Conservation (phyloP, 2,113 vertebrate genomes). For the Mesoclemmys tuberculata region DNA sequence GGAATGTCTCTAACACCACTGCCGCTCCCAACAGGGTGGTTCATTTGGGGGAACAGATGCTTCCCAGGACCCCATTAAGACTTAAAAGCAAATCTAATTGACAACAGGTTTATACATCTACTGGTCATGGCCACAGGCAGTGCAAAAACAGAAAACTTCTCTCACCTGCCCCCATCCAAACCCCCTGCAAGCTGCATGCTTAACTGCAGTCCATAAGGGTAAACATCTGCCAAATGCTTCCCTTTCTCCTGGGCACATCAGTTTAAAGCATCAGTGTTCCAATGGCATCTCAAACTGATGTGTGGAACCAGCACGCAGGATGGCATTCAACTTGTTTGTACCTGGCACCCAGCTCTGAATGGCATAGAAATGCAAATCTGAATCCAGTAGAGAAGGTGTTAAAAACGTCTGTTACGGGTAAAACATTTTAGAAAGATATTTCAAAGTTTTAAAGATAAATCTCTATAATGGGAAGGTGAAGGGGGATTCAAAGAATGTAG, state of each 20-base stretch:
- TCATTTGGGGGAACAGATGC: background rate
- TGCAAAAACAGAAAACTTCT: background rate
- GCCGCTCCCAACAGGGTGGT: background rate
- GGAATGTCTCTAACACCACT: background rate
- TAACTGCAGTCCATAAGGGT: fast-evolving
- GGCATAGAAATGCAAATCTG: background rate
- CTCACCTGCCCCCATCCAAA: background rate
- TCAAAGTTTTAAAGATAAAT: background rate
- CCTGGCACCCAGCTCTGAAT: fast-evolving
- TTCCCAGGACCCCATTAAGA: background rate
- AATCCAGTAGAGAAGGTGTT: background rate
- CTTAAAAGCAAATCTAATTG: fast-evolving
- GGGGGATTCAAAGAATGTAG: slow-evolving; percentile 15
- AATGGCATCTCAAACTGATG: background rate
- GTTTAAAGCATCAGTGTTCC: background rate
- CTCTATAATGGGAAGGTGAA: background rate
- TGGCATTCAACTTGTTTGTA: background rate
- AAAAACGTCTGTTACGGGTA: background rate
- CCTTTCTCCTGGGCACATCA: background rate
- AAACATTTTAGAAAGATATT: background rate
- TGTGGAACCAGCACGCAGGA: fast-evolving
- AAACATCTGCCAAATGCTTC: fast-evolving
- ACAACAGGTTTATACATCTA: background rate
- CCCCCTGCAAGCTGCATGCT: background rate
- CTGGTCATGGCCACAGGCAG: background rate